Evolutionary conservation across 2,797 vertebrate genomes (phyloP), one percentile per base, ranked within the genome.

Genomic region (Amphiprion clarkii): DNA sequence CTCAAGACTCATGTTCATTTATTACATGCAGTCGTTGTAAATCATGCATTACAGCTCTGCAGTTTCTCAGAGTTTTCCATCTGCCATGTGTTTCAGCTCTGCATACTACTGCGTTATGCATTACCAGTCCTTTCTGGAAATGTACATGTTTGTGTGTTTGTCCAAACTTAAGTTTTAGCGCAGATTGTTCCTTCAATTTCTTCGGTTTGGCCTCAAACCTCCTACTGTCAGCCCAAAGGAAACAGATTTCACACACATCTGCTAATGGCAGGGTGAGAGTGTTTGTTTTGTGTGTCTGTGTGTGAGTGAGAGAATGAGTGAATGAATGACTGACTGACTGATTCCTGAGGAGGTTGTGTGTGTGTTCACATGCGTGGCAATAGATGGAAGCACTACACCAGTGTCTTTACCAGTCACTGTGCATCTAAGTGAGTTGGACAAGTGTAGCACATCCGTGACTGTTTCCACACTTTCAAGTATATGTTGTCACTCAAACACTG

Each of bases 1-100:
- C 87, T 84, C 60, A 70, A 76, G 76, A 89, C 79, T 82, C 68
- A 14, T 89, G 83, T 88, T 91, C 86, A 92, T 91, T 89, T 93
- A 90, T 89, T 88, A 77, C 85, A 88, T 88, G 70, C 83, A 86
- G 81, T 85, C 83, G 14, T 54, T 56, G 76, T 92, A 91, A 90
- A 94, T 90, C 89, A 94, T 73, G 74, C 57, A 56, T 80, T 63
- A 61, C 76, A 27, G 75, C 84, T 71, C 74, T 76, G 75, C 52
- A 78, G 72, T 78, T 85, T 84, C 80, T 87, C 78, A 78, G 67
- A 71, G 64, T 85, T 91, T 91, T 92, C 84, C 89, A 89, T 90
- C 76, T 83, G 85, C 64, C 62, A 46, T 74, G 81, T 56, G 76
- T 90, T 90, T 89, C 39, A 80, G 74, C 61, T 79, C 67, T 36